Conservation (phyloP, 2,113 vertebrate genomes). For the Lophochroa leadbeateri region DNA sequence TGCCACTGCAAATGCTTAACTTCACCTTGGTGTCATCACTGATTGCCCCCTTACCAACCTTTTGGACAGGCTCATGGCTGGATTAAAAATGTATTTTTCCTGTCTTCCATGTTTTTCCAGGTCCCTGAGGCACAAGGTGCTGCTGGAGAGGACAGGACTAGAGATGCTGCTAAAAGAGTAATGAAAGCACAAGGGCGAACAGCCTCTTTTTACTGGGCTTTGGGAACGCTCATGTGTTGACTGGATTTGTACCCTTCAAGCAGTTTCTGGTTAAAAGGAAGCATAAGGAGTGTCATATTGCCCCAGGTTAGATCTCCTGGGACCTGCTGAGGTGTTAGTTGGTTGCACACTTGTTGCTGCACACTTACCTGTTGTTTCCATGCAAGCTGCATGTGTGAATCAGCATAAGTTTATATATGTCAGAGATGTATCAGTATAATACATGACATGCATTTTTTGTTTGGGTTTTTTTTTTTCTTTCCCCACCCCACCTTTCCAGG, state of each 20-base stretch:
- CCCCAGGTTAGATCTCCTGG: neutral
- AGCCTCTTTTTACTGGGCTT: neutral
- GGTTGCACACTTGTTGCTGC: neutral
- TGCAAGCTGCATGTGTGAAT: neutral
- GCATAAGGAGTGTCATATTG: accelerated
- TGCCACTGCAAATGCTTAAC: neutral
- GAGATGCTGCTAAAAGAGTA: neutral
- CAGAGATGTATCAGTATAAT: neutral
- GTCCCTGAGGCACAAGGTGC: neutral
- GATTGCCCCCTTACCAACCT: neutral
- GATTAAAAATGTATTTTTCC: neutral
- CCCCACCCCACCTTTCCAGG: neutral
- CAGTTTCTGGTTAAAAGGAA: neutral
- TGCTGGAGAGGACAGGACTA: neutral
- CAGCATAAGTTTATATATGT: neutral
- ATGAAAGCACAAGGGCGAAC: accelerated
- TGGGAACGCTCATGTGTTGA: neutral
- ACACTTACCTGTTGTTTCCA: too few species aligned
- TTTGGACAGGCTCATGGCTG: neutral
- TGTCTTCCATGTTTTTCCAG: neutral
- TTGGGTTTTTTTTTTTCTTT: neutral
- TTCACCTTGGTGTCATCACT: neutral
- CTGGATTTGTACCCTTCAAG: neutral
- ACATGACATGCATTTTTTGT: neutral
- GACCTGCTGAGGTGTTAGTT: neutral